Percentiles rank a stretch among this genome's conserved stretches.
These are phyloP conservation scores for Semibalanus balanoides DNA, from an alignment of 1,140 invertebrate genomes.

Conservation along the genomic window DNA sequence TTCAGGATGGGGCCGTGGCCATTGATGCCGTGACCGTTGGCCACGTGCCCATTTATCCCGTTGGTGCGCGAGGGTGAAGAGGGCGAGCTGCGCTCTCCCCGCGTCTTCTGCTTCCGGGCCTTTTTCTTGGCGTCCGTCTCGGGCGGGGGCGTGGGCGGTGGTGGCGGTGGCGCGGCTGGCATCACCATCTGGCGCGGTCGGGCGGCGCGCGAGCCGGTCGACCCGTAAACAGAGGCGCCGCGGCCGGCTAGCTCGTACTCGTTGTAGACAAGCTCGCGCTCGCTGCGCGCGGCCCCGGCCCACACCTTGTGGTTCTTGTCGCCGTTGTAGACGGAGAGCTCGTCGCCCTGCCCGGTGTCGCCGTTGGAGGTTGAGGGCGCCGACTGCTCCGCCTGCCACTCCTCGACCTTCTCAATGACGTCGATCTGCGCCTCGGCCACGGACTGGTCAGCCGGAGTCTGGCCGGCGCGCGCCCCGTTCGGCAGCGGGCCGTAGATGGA, in stretches of 20 bases:
- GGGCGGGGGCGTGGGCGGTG: slow-evolving; percentile 46
- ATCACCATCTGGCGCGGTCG: slow-evolving; percentile 62
- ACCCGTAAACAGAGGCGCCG: slow-evolving; percentile 20
- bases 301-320: slow-evolving; percentile 89
- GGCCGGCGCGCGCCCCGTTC: slow-evolving; percentile 15
- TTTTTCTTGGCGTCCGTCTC: slow-evolving; percentile 32
- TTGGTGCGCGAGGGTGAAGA: slow-evolving; percentile 17
- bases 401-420: slow-evolving; percentile 26
- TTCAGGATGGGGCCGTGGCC: slow-evolving; percentile 18
- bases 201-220: slow-evolving; percentile 19
- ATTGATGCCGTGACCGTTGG: slow-evolving; percentile 15
- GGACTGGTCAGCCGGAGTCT: neutral
- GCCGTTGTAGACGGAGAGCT: slow-evolving; percentile 64
- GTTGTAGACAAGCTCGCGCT: slow-evolving; percentile 39
- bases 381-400: slow-evolving; percentile 14
- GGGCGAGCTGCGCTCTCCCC: slow-evolving; percentile 24
- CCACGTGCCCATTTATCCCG: slow-evolving; percentile 17
- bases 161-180: slow-evolving; percentile 60
- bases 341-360: slow-evolving; percentile 30
- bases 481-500: slow-evolving; percentile 17
- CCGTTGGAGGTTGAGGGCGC: slow-evolving; percentile 22
- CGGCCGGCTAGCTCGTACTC: slow-evolving; percentile 43
- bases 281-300: slow-evolving; percentile 26
- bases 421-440: slow-evolving; percentile 17
- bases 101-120: slow-evolving; percentile 35